These are phyloP conservation scores for Ivindomyrus marchei DNA, from an alignment of 2,113 vertebrate species.

Conservation along the genomic window DNA sequence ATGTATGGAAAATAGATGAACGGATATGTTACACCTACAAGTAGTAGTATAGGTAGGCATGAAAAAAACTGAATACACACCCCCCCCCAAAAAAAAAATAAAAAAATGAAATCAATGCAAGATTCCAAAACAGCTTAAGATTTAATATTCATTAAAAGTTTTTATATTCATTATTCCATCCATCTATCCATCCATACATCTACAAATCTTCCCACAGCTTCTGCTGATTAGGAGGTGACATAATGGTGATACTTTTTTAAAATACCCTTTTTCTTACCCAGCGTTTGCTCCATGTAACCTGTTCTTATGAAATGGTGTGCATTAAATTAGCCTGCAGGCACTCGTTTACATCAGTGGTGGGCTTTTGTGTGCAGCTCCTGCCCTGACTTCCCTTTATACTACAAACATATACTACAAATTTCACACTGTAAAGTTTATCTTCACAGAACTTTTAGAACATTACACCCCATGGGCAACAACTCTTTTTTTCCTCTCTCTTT, in stretches of 20 bases:
- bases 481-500: neutral
- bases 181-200: neutral
- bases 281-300: neutral
- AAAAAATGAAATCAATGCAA: neutral
- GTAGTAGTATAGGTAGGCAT: neutral
- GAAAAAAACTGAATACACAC: neutral
- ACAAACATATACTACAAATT: neutral
- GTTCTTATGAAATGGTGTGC: neutral
- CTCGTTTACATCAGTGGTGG: neutral
- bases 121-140: neutral
- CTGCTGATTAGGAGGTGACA: neutral
- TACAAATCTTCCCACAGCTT: neutral
- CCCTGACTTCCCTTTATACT: neutral
- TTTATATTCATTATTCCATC: neutral
- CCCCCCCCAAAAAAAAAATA: no score
- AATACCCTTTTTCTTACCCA: neutral
- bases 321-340: neutral
- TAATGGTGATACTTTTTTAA: neutral
- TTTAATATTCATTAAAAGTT: neutral
- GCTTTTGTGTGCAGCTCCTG: neutral
- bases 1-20: neutral
- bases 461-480: neutral
- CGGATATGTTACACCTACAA: neutral
- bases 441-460: neutral
- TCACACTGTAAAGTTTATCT: neutral